Base-by-base conservation (phyloP, 2,888 invertebrate species). In the Drosophila yooni region DNA sequence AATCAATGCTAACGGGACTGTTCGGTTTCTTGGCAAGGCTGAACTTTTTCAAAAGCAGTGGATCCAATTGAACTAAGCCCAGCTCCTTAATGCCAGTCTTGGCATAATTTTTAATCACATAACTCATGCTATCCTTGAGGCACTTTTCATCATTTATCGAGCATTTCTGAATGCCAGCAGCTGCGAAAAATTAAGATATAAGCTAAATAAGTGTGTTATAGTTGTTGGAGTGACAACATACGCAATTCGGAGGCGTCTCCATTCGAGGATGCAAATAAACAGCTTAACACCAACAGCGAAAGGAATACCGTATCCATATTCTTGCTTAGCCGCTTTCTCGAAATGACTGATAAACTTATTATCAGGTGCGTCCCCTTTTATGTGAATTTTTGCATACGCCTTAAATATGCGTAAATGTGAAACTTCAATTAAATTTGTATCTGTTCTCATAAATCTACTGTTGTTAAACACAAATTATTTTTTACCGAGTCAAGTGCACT, bases 1-100 rank as follows among this genome's bases (percentile, higher is more conserved):
- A 68, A 59, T 92, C 90, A 21, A 93, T 69, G 74, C 79, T 92
- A 2, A 93, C 92, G 0, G 93, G 91, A 80, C 93, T 92, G 5
- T 80, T 74, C 2, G 86, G 76, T 68, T 91, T 90, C 64, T 86
- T 91, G 3, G 78, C 82, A 38, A 93, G 67, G 6, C 65, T 57
- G 25, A 93, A 78, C 53, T 73, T 81, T 10, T 89, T 91, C 0
- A 93, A 76, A 10, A 74, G 87, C 56, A 93, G 70, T 0, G 93
- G 93, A 83, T 93, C 93, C 43, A 92, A 70, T 1, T 83, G 74
- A 3, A 85, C 62, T 1, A 93, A 53, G 31, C 90, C 89, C 0
- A 93, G 40, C 40, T 82, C 83, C n/a, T 76, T 84, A 34, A 91
- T 72, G 13, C 93, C 93, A 2, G 70, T 79, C 29, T 33, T 64